Evolutionary conservation across 2,888 invertebrate species (phyloP).

Genomic region (Drosophila stalkeri): DNA sequence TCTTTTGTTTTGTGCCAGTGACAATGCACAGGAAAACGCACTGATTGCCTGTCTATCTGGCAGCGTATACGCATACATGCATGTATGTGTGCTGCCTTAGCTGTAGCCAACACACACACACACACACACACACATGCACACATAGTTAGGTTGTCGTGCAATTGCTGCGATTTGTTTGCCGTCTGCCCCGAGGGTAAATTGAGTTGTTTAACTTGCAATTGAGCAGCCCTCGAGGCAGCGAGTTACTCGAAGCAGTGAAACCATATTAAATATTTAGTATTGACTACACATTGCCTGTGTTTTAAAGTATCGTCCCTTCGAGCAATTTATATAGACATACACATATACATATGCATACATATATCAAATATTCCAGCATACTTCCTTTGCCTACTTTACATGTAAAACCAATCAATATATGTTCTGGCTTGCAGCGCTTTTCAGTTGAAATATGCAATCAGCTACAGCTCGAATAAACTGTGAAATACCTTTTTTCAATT

Average conservation of each 20-base stretch:
- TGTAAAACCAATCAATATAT: slow-evolving; percentile 15
- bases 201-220: slow-evolving; percentile 74
- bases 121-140: background rate
- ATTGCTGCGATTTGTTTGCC: slow-evolving; percentile 55
- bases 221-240: slow-evolving; percentile 40
- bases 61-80: slow-evolving; percentile 7
- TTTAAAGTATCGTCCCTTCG: slow-evolving; percentile 18
- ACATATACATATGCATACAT: background rate
- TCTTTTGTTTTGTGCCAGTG: slow-evolving; percentile 30
- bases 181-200: slow-evolving; percentile 57
- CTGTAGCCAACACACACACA: background rate
- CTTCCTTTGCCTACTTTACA: background rate
- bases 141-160: slow-evolving; percentile 33
- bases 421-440: background rate
- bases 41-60: slow-evolving; percentile 60
- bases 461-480: background rate
- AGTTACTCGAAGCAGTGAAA: slow-evolving; percentile 30
- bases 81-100: slow-evolving; percentile 4
- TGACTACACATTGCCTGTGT: slow-evolving; percentile 41
- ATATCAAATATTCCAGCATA: background rate
- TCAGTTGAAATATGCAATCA: background rate
- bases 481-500: background rate
- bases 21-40: slow-evolving; percentile 56
- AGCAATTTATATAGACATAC: background rate
- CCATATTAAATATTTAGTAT: slow-evolving; percentile 54